phyloP scores from a whole-genome alignment of 2,113 vertebrate species.

The Arothron firmamentum region DNA sequence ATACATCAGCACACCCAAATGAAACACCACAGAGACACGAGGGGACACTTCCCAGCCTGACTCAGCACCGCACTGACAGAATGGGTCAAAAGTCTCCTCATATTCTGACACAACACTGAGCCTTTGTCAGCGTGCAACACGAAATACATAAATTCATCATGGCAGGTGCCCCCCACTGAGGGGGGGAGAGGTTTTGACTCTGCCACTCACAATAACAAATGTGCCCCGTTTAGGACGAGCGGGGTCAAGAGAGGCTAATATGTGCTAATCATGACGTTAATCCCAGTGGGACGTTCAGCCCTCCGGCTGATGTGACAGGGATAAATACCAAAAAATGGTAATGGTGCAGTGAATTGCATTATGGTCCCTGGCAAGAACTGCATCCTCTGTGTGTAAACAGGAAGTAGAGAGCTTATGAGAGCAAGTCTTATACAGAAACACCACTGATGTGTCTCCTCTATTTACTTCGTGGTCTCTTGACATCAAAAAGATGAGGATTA shows the following conservation, averaged over 20 bases:
- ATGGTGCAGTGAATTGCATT: background rate
- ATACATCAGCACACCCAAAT: background rate
- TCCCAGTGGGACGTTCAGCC: conserved; percentile 27
- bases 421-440: background rate
- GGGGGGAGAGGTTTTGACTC: conserved; percentile 46
- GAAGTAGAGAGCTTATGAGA: too few relatives aligned
- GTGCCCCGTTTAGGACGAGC: conserved; percentile 14
- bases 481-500: too few relatives aligned
- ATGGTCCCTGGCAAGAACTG: background rate
- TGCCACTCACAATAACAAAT: conserved; percentile 53
- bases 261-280: conserved; percentile 18
- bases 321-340: background rate
- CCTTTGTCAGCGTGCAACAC: conserved; percentile 62
- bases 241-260: conserved; percentile 30
- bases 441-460: background rate
- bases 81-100: conserved; percentile 58
- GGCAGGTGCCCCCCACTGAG: conserved; percentile 56
- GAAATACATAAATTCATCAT: conserved; percentile 51
- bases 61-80: conserved; percentile 46
- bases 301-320: conserved; percentile 15
- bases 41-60: conserved; percentile 18
- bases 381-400: too few relatives aligned
- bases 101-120: conserved; percentile 24
- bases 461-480: too few relatives aligned
- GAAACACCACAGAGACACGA: conserved; percentile 15